Percentiles rank a stretch among this genome's conserved stretches.
These are phyloP conservation scores for Acholoe squamosa DNA, from an alignment of 2,888 invertebrate genomes.

Conservation along the genomic window DNA sequence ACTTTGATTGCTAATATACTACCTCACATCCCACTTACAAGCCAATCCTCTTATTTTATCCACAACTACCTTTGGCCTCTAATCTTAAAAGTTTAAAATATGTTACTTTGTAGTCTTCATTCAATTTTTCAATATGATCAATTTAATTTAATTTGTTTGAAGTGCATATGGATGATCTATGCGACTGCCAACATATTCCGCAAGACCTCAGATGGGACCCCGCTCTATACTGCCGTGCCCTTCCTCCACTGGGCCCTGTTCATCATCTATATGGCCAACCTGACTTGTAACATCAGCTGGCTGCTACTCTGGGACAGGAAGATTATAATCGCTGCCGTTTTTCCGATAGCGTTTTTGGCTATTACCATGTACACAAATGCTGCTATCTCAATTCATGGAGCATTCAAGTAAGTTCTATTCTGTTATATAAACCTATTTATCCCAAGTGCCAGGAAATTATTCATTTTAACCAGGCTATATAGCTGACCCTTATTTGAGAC, in stretches of 20 bases:
- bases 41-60: too few relatives aligned
- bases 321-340: conserved; percentile 71
- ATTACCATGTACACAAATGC: conserved; percentile 73
- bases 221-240: conserved; percentile 72
- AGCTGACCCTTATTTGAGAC: neutral
- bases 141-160: conserved; percentile 69
- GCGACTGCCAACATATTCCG: conserved; percentile 74
- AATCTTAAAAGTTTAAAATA: too few relatives aligned
- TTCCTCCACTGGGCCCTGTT: conserved; percentile 72
- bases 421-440: neutral
- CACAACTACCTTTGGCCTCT: too few relatives aligned
- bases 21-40: too few relatives aligned
- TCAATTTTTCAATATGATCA: neutral
- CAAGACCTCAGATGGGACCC: conserved; percentile 71
- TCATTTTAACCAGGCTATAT: neutral
- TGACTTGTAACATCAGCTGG: conserved; percentile 74
- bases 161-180: conserved; percentile 74
- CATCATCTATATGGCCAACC: conserved; percentile 70
- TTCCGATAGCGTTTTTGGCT: conserved; percentile 71
- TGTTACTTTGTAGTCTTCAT: too few relatives aligned
- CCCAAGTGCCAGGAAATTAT: neutral
- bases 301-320: conserved; percentile 75
- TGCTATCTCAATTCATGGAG: conserved; percentile 66
- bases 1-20: too few relatives aligned
- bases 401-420: neutral